Conservation (phyloP, 2,797 vertebrate genomes). For the Sylvilagus floridanus region DNA sequence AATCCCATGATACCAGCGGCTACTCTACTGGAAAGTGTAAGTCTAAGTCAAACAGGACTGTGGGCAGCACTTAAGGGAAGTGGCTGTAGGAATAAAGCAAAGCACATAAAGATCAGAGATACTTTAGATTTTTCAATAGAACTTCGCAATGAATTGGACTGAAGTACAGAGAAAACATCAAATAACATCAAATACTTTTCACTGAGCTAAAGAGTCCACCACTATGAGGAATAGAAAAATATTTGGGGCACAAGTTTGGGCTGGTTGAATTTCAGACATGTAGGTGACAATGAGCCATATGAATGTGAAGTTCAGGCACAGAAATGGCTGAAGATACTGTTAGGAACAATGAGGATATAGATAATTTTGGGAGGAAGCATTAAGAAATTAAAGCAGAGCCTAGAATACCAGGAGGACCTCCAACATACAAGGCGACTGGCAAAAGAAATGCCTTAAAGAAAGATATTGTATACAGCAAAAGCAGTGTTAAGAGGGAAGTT, state of each 20-base stretch:
- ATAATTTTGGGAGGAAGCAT: background rate
- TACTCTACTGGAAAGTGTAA: background rate
- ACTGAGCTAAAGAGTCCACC: background rate
- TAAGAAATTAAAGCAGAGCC: conserved; percentile 7
- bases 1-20: background rate
- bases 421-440: background rate
- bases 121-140: conserved; percentile 12
- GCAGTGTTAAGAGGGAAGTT: too few species aligned
- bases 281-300: background rate
- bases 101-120: background rate
- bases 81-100: background rate
- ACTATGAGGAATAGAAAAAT: background rate
- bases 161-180: background rate
- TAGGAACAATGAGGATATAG: background rate
- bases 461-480: background rate
- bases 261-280: background rate
- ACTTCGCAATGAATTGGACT: background rate
- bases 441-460: conserved; percentile 12
- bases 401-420: background rate
- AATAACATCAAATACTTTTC: conserved; percentile 5
- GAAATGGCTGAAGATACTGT: background rate
- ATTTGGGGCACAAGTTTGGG: background rate
- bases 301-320: background rate
- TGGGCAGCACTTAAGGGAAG: background rate
- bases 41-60: background rate